Evolutionary conservation across 2,113 vertebrate species (phyloP).

Genomic region (Psilopogon haemacephalus): DNA sequence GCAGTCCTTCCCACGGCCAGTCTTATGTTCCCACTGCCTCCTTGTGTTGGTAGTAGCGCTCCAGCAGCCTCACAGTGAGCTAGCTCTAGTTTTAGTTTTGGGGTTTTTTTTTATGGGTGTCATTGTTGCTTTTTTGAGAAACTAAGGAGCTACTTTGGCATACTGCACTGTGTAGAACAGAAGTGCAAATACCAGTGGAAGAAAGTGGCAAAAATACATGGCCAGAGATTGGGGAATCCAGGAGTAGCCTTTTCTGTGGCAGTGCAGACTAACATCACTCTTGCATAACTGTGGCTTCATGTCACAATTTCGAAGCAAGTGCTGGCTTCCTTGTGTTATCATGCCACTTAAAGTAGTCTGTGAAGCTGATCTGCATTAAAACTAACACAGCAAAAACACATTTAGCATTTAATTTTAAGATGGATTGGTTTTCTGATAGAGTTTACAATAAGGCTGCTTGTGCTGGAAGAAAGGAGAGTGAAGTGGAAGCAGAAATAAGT

Average conservation of each 20-base stretch:
- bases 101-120: not conserved
- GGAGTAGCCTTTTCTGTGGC: not conserved
- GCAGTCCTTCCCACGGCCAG: slow-evolving; percentile 37
- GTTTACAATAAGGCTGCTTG: not conserved
- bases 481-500: not conserved
- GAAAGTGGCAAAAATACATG: not conserved
- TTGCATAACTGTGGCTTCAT: not conserved
- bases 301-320: not conserved
- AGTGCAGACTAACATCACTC: not conserved
- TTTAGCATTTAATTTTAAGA: not conserved
- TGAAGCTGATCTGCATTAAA: not conserved
- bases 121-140: slow-evolving; percentile 4
- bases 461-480: not conserved
- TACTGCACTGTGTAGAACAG: not conserved
- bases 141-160: not conserved
- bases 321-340: not conserved
- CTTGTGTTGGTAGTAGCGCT: slow-evolving; percentile 39
- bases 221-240: not conserved
- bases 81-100: not conserved
- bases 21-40: slow-evolving; percentile 49
- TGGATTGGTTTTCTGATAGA: not conserved
- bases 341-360: not conserved
- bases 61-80: slow-evolving; percentile 11
- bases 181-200: not conserved
- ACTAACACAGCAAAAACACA: not conserved